Base-by-base conservation (phyloP, 2,113 vertebrate species). In the Psophia crepitans region DNA sequence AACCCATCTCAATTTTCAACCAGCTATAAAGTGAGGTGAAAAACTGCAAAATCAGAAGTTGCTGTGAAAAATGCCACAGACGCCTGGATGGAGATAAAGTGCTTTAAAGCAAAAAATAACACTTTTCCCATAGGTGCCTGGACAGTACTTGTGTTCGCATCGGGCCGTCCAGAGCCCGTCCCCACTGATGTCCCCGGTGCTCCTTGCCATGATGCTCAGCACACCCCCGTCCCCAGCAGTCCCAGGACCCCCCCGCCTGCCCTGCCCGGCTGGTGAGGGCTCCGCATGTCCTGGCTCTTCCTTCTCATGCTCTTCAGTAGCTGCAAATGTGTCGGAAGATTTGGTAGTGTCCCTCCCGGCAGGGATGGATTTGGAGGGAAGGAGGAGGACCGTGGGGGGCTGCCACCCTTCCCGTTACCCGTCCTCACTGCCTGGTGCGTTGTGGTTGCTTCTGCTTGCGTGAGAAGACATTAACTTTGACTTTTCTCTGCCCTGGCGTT, bases 361-460 rank as follows among this genome's bases (percentile, higher is more conserved):
- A 33, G 41, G 75, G 24, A 43, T 8, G 9, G 64, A n/a, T 54
- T 17, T 48, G 14, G 28, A 13, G 46, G 33, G 19, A 22, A 49
- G 48, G 16, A 16, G n/a, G 23, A 43, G 32, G n/a, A 60, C 44
- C 6, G 1, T 5, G 41, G 69, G 11, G 61, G 39, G 48, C 56
- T 49, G 56, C 30, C 84, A 54, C 64, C 48, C 24, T 69, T 74
- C 61, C 37, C 12, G 0, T 35, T 68, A 4, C 49, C 33, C 3
- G 0, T 49, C 58, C 35, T 39, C 21, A 11, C 44, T 60, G 44
- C 39, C n/a, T 2, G 0, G 8, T 53, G 49, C 2, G 0, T 24
- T 2, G 1, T 48, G 37, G 43, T 26, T 39, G 48, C 61, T 54
- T 49, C 71, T 60, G 46, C 65, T 58, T 33, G 12, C 0, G 0